Conservation (phyloP, 2,113 vertebrate genomes). For the Syrmaticus mikado region DNA sequence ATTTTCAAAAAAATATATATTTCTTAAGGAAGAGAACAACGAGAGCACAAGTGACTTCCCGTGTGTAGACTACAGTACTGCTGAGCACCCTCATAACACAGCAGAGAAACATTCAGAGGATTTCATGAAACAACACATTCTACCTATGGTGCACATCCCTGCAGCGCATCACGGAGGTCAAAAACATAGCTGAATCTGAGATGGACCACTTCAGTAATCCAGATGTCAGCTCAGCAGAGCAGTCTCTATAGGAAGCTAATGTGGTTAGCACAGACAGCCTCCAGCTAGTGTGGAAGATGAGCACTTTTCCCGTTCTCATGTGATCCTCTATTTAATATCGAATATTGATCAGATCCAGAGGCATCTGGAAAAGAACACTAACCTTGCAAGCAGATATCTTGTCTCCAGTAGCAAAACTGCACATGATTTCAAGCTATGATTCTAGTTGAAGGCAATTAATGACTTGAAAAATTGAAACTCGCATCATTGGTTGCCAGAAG, state of each 20-base stretch:
- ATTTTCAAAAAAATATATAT: neutral
- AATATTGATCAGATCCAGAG: rapidly evolving
- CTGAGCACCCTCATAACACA: rapidly evolving
- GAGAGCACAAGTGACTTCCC: no score
- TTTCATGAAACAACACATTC: neutral
- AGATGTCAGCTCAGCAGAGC: neutral
- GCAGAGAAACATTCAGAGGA: neutral
- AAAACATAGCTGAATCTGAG: neutral
- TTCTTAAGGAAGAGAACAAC: neutral
- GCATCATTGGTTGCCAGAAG: neutral
- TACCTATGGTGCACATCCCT: neutral
- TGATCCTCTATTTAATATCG: rapidly evolving
- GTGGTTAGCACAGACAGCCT: neutral
- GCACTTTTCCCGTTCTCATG: neutral
- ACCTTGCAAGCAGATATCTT: neutral
- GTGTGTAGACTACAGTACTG: no score
- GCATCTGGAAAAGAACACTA: neutral
- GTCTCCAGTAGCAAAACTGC: neutral
- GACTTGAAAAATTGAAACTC: neutral
- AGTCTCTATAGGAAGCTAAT: neutral
- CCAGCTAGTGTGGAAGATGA: neutral
- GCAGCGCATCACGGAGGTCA: neutral
- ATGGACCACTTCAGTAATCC: neutral
- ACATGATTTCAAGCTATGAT: neutral
- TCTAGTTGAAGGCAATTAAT: neutral